Base-by-base conservation (phyloP, 2,888 invertebrate species). In the Nemurella pictetii region DNA sequence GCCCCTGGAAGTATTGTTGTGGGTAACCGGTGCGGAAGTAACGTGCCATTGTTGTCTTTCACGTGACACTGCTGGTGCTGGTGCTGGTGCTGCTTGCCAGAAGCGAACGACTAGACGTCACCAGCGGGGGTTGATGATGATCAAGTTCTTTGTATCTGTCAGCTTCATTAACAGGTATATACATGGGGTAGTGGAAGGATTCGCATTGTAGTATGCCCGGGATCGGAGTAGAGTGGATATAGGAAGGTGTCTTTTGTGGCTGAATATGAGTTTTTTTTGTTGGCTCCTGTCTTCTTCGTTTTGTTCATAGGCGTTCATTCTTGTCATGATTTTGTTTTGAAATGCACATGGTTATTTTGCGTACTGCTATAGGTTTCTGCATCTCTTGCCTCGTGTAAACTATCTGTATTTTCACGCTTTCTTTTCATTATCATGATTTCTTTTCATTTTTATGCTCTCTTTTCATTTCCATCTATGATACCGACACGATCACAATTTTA, bases 1-100 rank as follows among this genome's bases (percentile, higher is more conserved):
- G 28, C 20, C 20, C 75, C 1, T 29, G 30, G 32, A 35, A 26
- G 35, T 26, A 80, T 85, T 85, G 85, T 85, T 83, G 85, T 80
- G 78, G 83, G 83, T 35, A 36, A 85, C 78, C 85, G 85, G 80
- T 78, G 83, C 83, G 83, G 85, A 85, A 85, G 85, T 75, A 85
- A 78, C 78, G 2, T n/a, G 4, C n/a, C 35, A 81, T 75, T 75
- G 75, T 75, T 28, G 75, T 75, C 75, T 55, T 55, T 55, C 55
- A 55, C 55, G 55, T 55, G 55, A 1, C 55, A 15, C 20, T 55
- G 55, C 20, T 55, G 55, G 2, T 20, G 9, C 20, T 55, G 15
- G 20, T 55, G 20, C 1, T 12, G 15, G 55, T 55, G n/a, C 55
- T 55, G 55, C 55, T 55, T 12, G 55, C 55, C 12, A 15, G 55